Percentiles rank a stretch among this genome's conserved stretches.
These are phyloP conservation scores for Temnothorax unifasciatus DNA, from an alignment of 2,888 invertebrate genomes.

Conservation along the genomic window DNA sequence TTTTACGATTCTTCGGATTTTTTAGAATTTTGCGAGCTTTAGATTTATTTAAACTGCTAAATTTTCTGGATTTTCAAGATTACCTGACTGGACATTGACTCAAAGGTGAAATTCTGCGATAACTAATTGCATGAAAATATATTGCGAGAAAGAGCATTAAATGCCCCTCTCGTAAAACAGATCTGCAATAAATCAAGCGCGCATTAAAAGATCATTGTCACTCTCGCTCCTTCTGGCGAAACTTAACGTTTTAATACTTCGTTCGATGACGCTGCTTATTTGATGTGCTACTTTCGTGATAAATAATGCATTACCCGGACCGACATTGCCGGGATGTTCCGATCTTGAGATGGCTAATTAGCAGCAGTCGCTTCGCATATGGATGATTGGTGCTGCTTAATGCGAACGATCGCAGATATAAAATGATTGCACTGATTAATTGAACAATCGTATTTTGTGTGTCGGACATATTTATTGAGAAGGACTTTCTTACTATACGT, in stretches of 20 bases:
- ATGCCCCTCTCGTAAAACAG: background rate
- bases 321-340: background rate
- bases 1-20: background rate
- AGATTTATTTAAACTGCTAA: background rate
- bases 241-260: conserved; percentile 19
- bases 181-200: conserved; percentile 34
- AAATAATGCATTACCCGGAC: conserved; percentile 38
- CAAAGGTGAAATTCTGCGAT: conserved; percentile 23
- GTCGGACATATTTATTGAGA: conserved; percentile 9
- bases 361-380: background rate
- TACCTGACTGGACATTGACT: background rate
- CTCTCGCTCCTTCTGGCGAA: conserved; percentile 45
- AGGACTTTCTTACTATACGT: conserved; percentile 9
- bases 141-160: background rate
- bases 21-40: background rate
- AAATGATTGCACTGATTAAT: conserved; percentile 29
- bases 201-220: conserved; percentile 40
- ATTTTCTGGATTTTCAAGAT: background rate
- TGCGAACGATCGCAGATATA: conserved; percentile 20
- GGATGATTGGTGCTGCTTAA: conserved; percentile 28
- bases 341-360: conserved; percentile 31
- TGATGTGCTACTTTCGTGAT: conserved; percentile 44
- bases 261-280: conserved; percentile 35
- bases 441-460: background rate
- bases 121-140: background rate